Evolutionary conservation across 1,140 invertebrate genomes (phyloP), one percentile per base, ranked within the genome.

Genomic region (Drosophila sp.): DNA sequence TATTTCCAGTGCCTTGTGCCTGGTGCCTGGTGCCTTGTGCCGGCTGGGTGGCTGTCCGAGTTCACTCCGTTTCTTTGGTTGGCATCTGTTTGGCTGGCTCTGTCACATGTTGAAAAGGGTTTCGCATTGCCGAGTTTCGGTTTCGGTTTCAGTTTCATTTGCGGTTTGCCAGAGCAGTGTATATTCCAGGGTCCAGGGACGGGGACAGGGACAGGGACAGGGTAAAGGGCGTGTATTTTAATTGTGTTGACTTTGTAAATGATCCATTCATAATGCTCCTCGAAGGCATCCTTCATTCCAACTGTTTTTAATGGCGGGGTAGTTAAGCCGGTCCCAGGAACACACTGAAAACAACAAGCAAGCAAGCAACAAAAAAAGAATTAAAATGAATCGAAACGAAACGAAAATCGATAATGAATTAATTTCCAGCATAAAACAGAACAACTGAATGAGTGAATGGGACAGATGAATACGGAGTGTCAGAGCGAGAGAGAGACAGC

Each of bases 191-290:
- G 4, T 30, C 2, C 30, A 4, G 30, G n/a, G 38, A 47, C 40
- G 60, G 62, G 72, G 7, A 29, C 25, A 60, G 32, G 4, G 30
- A 3, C 33, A 35, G 10, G 10, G 10, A 35, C 7, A 8, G 33
- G 33, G 10, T 8, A 1, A 3, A 54, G 70, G 66, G 54, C 62
- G 74, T 74, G 74, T 85, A 70, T 80, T 85, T 85, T 85, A 85
- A 85, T 85, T 85, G 81, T 85, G 81, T 85, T 85, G 81, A 85
- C 81, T 85, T 80, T 85, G 81, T 80, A 85, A 85, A 85, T 85
- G 77, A 85, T 85, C 81, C 81, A 85, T 85, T 80, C 74, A 85
- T 78, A 80, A 85, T 80, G 73, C 77, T 75, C 56, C 73, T 84
- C 70, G 76, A 84, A 80, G 76, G 77, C 76, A 83, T 72, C 55